These are phyloP conservation scores for Lanistes nyassanus DNA, from an alignment of 1,140 invertebrate genomes.

Conservation along the genomic window DNA sequence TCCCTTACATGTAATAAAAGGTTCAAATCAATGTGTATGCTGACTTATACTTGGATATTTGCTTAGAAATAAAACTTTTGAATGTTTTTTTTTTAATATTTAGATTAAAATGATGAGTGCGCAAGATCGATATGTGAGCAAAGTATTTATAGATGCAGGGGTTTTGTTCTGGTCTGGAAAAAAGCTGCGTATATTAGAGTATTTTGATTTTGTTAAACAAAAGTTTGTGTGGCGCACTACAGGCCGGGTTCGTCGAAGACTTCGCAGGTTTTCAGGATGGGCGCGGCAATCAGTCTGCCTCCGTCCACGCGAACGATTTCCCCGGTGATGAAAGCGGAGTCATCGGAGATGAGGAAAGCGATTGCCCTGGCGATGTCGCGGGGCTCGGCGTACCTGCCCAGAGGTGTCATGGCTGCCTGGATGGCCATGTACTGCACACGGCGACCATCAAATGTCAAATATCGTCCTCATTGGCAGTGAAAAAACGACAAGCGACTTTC, in stretches of 20 bases:
- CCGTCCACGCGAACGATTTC: constrained; percentile 20
- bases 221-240: too few species aligned
- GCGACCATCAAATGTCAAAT: too few species aligned
- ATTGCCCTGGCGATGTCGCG: constrained; percentile 7
- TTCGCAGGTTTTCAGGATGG: not conserved
- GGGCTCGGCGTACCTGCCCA: constrained; percentile 1
- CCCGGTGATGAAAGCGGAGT: constrained; percentile 15
- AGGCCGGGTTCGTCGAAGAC: not conserved
- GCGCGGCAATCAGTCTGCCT: constrained; percentile 1
- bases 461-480: too few species aligned
- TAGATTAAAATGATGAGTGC: not conserved
- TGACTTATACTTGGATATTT: too few species aligned
- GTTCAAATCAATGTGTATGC: too few species aligned
- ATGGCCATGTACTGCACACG: constrained; percentile 10
- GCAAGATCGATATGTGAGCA: not conserved
- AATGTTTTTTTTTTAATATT: not conserved
- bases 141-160: not conserved
- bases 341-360: constrained; percentile 19
- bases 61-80: too few species aligned
- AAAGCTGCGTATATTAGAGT: too few species aligned
- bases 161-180: not conserved
- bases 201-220: too few species aligned
- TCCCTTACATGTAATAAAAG: too few species aligned
- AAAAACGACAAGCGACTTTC: too few species aligned
- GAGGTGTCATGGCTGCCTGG: not conserved